A percentile compares a stretch with the other conserved stretches of the same genome.
Evolutionary conservation across 2,113 vertebrate genomes (phyloP).

Genomic region (Centropus unirufus): DNA sequence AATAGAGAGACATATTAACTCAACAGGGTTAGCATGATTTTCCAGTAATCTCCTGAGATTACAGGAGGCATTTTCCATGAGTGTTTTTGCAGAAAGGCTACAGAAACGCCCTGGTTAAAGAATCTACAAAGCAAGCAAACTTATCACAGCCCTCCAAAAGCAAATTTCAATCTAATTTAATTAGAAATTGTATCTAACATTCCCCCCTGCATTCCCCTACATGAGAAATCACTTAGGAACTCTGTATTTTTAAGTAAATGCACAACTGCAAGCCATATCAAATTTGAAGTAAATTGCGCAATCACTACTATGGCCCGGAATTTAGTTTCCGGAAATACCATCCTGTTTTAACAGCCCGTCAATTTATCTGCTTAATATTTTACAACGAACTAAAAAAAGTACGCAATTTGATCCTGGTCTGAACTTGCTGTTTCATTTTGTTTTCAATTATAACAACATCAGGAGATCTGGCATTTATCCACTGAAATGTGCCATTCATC

Average conservation of each 20-base stretch:
- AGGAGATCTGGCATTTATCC: conserved; percentile 25
- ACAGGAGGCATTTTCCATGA: not conserved
- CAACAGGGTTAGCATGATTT: not conserved
- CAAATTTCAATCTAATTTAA: not conserved
- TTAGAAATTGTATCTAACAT: not conserved
- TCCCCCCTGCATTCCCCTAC: not conserved
- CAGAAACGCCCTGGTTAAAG: not conserved
- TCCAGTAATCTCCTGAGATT: not conserved
- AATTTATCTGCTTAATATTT: conserved; percentile 1
- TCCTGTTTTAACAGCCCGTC: not conserved
- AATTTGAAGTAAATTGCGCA: not conserved
- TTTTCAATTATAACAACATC: conserved; percentile 41
- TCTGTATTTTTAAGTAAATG: not conserved
- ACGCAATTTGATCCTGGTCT: not conserved
- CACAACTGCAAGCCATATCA: not conserved
- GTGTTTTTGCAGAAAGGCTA: not conserved
- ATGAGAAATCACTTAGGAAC: not conserved
- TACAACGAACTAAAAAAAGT: not conserved
- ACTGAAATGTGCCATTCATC: conserved; percentile 8
- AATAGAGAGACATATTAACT: not conserved
- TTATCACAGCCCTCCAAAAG: not conserved
- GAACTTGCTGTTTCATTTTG: conserved; percentile 21
- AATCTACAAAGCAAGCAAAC: not conserved
- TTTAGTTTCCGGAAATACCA: not conserved
- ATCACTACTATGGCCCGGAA: not conserved